Base-by-base conservation (phyloP, 2,113 vertebrate genomes). In the Ochotona princeps region DNA sequence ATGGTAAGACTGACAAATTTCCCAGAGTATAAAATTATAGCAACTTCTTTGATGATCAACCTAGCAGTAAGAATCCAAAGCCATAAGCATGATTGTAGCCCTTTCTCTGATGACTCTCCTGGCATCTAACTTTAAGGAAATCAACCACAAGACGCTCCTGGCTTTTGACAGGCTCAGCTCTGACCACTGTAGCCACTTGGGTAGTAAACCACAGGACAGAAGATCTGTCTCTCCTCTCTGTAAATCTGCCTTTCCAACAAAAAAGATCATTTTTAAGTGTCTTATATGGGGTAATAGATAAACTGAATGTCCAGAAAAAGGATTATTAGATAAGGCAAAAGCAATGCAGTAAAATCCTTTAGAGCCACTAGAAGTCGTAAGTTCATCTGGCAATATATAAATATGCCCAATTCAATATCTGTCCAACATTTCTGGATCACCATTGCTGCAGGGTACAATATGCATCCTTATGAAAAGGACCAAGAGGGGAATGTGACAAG, bases 1-100 rank as follows among this genome's bases (percentile, higher is more conserved):
- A 47, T 11, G 61, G 9, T 79, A 90, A 92, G 83, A 44, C 10
- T 20, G 21, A 54, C n/a, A 80, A 87, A 84, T 65, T 30, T 15
- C 30, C 44, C 83, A 6, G 49, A 75, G 57, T 20, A 21, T 44
- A 1, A 83, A 89, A 91, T 87, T 69, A 78, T 70, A 25, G 38
- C 54, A 95, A 82, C 5, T 57, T 78, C 38, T 81, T 83, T 72
- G 6, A 87, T n/a, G 91, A 75, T 72, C 8, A 94, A 65, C 63
- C 89, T 94, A 78, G n/a, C n/a, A 81, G 65, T 32, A 95, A 95
- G 54, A 93, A 94, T 51, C 44, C 83, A 89, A 93, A 63, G 23
- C 25, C 89, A 51, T 38, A 60, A 79, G 79, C 88, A 89, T 5
- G 65, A 20, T 54, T 61, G 61, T 8, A 47, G 72, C 26, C 47